Base-by-base conservation (phyloP, 2,888 invertebrate species). In the Muscina levida region DNA sequence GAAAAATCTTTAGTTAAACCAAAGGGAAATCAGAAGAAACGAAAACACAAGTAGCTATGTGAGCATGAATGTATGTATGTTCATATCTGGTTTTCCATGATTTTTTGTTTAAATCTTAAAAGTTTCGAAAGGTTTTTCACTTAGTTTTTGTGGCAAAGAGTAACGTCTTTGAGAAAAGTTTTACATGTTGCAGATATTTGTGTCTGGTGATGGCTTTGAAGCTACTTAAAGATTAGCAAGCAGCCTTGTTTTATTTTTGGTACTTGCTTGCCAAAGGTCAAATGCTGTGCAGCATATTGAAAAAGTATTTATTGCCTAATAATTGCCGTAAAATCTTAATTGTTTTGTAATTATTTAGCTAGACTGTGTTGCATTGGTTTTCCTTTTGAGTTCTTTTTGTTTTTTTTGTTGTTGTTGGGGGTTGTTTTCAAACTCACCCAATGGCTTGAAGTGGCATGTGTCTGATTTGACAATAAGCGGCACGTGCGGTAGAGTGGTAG, bases 1-100 rank as follows among this genome's bases (percentile, higher is more conserved):
- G n/a, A n/a, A 59, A 59, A 59, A 59, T 59, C 37, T 59, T 37
- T 59, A 59, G 37, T 48, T 48, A 48, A 5, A 31, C 24, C 24
- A 22, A 44, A 44, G 2, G 3, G 13, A 11, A 24, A 22, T 24
- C 53, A 53, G 3, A 10, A 19, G 22, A 51, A 51, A 31, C 17
- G 22, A 10, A 2, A n/a, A n/a, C n/a, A n/a, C n/a, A n/a, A n/a
- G n/a, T n/a, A n/a, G n/a, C 17, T 62, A 62, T 62, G 62, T 24
- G 17, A 26, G 4, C 13, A 37, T 37, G 15, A 39, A 62, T 19
- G 42, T 31, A 31, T 31, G 8, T 31, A 31, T 31, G 31, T 31
- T 31, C 31, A 31, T 5, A 8, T 31, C 8, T 31, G 31, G 31
- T 31, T 62, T 62, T n/a, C n/a, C n/a, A n/a, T n/a, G n/a, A n/a